phyloP scores from a whole-genome alignment of 2,797 vertebrate genomes.

The Sitta carolinensis region DNA sequence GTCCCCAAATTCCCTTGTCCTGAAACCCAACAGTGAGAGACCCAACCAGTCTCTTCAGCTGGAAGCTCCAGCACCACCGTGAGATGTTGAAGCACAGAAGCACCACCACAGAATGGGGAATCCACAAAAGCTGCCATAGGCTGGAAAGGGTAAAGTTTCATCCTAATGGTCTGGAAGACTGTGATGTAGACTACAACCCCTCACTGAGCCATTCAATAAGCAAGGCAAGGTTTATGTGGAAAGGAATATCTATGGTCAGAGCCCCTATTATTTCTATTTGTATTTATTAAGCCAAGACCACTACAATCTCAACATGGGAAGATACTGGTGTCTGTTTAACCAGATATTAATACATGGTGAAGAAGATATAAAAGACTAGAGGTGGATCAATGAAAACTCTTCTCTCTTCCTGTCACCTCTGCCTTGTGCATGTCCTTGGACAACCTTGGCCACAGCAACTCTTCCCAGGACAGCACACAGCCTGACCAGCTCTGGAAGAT shows the following conservation, averaged over 20 bases:
- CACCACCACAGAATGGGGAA: neutral
- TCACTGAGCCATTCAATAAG: neutral
- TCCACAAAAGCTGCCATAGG: fast-evolving
- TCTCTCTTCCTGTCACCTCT: constrained; percentile 23
- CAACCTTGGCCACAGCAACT: neutral
- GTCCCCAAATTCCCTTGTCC: neutral
- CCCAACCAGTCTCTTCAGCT: neutral
- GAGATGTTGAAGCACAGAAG: neutral
- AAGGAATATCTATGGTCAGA: constrained; percentile 11
- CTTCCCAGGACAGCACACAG: neutral
- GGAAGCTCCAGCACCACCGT: neutral
- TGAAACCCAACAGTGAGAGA: neutral
- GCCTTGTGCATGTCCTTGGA: neutral
- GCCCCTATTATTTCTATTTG: constrained; percentile 9
- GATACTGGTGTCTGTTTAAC: constrained; percentile 14
- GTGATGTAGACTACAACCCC: neutral
- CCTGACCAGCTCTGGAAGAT: neutral
- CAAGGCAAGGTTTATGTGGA: neutral
- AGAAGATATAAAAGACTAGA: constrained; percentile 30
- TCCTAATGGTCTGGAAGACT: neutral
- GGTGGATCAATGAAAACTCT: neutral
- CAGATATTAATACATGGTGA: neutral
- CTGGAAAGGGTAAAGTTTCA: neutral
- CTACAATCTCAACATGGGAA: constrained; percentile 42
- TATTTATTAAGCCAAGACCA: constrained; percentile 19